phyloP scores from a whole-genome alignment of 1,140 invertebrate species.

The Bombus waltoni region DNA sequence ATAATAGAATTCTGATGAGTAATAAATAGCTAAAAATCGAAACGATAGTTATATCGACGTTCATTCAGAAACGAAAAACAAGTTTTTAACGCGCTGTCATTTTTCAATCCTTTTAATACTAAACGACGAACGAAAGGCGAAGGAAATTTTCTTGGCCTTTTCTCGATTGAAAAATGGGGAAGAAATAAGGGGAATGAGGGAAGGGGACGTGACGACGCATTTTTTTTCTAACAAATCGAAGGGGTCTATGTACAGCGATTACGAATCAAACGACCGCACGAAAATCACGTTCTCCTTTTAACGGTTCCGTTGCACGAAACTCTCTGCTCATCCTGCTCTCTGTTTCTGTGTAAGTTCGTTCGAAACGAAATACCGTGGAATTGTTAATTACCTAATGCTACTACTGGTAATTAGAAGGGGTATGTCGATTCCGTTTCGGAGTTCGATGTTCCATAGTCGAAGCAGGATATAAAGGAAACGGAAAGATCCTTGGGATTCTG shows the following conservation, averaged over 20 bases:
- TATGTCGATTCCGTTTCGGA: not conserved
- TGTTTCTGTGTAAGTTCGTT: not conserved
- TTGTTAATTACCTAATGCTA: not conserved
- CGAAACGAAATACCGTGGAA: not conserved
- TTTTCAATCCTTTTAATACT: not conserved
- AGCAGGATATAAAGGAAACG: not conserved
- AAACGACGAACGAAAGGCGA: not conserved
- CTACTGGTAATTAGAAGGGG: not conserved
- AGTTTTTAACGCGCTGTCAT: not conserved
- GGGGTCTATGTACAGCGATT: conserved; percentile 41
- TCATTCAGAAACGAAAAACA: not conserved
- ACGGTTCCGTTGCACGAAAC: not conserved
- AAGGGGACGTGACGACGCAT: not conserved
- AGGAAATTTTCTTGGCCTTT: not conserved
- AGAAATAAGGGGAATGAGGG: not conserved
- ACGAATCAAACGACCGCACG: conserved; percentile 39
- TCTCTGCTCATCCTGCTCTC: not conserved
- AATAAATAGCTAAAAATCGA: conserved; percentile 12
- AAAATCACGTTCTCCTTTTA: conserved; percentile 29
- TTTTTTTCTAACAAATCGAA: not conserved
- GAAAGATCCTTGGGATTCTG: not conserved
- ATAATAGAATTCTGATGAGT: not conserved
- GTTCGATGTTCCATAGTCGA: not conserved
- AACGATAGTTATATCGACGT: not conserved
- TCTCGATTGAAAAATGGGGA: not conserved